These are phyloP conservation scores for Mechanitis messenoides DNA, from an alignment of 2,888 invertebrate species.

Conservation along the genomic window DNA sequence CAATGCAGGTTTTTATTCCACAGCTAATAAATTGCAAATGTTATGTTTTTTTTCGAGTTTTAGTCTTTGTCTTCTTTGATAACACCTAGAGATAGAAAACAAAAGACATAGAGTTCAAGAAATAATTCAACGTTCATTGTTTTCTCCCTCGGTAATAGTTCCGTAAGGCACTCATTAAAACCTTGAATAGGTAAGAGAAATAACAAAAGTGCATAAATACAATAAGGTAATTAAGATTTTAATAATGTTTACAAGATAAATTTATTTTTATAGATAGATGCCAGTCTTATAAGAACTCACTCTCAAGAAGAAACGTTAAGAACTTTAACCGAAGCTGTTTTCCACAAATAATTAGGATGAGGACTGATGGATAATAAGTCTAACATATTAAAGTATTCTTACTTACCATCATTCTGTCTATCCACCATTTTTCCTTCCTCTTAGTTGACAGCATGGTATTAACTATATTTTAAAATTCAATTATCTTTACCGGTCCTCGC, in stretches of 20 bases:
- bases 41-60: conserved; percentile 1
- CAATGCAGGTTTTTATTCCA: too few species aligned
- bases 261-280: neutral
- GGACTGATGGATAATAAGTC: too few species aligned
- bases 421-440: too few species aligned
- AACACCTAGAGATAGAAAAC: conserved; percentile 16
- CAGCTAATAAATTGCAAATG: conserved; percentile 1
- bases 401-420: too few species aligned
- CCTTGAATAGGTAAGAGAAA: neutral
- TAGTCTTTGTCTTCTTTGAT: conserved; percentile 9
- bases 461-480: too few species aligned
- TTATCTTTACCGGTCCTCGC: too few species aligned
- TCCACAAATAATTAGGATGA: too few species aligned
- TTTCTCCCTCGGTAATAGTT: conserved; percentile 8
- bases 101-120: conserved; percentile 15
- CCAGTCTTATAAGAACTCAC: too few species aligned
- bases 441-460: too few species aligned
- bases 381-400: too few species aligned
- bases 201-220: neutral
- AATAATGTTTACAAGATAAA: neutral
- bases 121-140: conserved; percentile 18
- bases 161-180: conserved; percentile 11
- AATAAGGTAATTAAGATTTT: neutral
- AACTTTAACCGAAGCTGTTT: too few species aligned
- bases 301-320: too few species aligned